These are phyloP conservation scores for Ranitomeya variabilis DNA, from an alignment of 2,113 vertebrate genomes.

Conservation along the genomic window DNA sequence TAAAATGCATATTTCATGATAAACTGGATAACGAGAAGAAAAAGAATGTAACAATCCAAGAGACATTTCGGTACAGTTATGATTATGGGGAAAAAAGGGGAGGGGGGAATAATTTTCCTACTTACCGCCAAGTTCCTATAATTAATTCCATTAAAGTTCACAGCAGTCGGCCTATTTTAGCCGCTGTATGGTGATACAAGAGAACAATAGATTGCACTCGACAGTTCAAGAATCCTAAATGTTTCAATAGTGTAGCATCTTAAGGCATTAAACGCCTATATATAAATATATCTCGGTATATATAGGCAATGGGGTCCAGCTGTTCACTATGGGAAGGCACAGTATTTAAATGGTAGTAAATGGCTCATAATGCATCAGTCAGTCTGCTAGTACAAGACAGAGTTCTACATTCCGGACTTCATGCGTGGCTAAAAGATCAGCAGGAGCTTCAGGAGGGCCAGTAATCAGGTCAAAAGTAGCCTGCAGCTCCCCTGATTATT, in stretches of 20 bases:
- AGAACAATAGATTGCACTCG: slow-evolving; percentile 5
- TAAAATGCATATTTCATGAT: background rate
- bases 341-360: too few species aligned
- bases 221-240: background rate
- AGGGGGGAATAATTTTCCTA: slow-evolving; percentile 4
- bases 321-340: too few species aligned
- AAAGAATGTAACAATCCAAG: background rate
- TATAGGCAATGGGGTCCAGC: too few species aligned
- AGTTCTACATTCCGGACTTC: too few species aligned
- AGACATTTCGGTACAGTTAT: background rate
- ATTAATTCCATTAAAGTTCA: slow-evolving; percentile 21
- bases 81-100: background rate
- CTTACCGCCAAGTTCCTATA: slow-evolving; percentile 19
- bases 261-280: background rate
- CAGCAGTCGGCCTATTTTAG: slow-evolving; percentile 10
- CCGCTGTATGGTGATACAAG: slow-evolving; percentile 9
- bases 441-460: too few species aligned
- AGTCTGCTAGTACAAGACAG: too few species aligned
- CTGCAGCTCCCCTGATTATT: too few species aligned
- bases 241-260: background rate
- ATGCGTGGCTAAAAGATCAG: too few species aligned
- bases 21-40: background rate
- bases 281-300: background rate
- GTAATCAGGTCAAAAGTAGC: too few species aligned
- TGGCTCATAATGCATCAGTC: too few species aligned